Conservation (phyloP, 2,888 invertebrate species). For the Melieria picta region DNA sequence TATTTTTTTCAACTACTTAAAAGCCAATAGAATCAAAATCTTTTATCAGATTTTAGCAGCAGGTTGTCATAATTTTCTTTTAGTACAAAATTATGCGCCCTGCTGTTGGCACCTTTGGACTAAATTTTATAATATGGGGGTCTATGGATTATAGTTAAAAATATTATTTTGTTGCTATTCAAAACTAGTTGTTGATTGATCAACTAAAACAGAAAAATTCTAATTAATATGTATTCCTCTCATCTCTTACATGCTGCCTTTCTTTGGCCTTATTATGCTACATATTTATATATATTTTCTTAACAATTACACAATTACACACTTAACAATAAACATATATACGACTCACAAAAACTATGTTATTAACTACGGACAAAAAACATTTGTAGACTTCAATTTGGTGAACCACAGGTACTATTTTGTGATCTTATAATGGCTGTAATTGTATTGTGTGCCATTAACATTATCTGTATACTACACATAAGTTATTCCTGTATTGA, state of each 20-base stretch:
- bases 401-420: constrained; percentile 66
- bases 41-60: background rate
- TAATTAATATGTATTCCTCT: too few relatives aligned
- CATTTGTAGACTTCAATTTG: constrained; percentile 62
- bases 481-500: constrained; percentile 62
- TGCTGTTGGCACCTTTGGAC: too few relatives aligned
- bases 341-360: constrained; percentile 5
- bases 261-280: constrained; percentile 8
- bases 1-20: background rate
- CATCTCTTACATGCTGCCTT: constrained; percentile 40
- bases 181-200: too few relatives aligned
- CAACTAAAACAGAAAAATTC: too few relatives aligned
- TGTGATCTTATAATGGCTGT: constrained; percentile 66
- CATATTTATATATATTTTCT: constrained; percentile 21
- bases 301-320: background rate
- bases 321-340: constrained; percentile 37
- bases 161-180: too few relatives aligned
- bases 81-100: too few relatives aligned
- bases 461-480: constrained; percentile 65
- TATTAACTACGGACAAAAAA: constrained; percentile 16
- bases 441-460: constrained; percentile 65
- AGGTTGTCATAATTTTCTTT: background rate
- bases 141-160: too few relatives aligned
- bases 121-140: too few relatives aligned
- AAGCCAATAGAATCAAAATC: background rate